Base-by-base conservation (phyloP, 2,888 invertebrate genomes). In the Steinernema scapterisci region DNA sequence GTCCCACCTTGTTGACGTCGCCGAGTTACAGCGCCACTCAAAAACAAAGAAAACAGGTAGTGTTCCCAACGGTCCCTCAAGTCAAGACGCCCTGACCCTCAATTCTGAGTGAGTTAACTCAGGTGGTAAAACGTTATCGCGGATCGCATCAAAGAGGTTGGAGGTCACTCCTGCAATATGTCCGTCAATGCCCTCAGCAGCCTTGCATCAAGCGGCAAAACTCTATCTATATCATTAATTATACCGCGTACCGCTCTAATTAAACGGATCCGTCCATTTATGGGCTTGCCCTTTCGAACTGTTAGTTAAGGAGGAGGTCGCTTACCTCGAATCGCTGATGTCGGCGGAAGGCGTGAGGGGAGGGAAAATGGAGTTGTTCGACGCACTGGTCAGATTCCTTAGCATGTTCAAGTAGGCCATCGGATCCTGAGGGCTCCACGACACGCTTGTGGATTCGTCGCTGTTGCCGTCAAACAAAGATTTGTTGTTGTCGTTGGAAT, bases 111-210 rank as follows among this genome's bases (percentile, higher is more conserved):
- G 63, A 63, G 63, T 63, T 63, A 63, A 31, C 63, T 16, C 63
- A 63, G 63, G 63, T 63, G 63, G 63, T 63, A 63, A 63, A 63
- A 27, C 63, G 63, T 63, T 63, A 63, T 63, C 63, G 63, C 63
- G 27, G 6, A 31, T 25, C 63, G 63, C 63, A 63, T 63, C 63
- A 63, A 63, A 63, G 63, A 63, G 63, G 63, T 31, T 63, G 63
- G 63, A 63, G 63, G 63, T 63, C 63, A 63, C 63, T 63, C 63
- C 63, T 63, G 31, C 31, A 54, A 54, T 54, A 54, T 21, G 54
- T 54, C 54, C 16, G 54, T 25, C 54, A 25, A 25, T 54, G 54
- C 54, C 54, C 54, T 54, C 54, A 54, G 54, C 16, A 63, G 63
- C 63, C 63, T 63, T 31, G 25, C 25, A 63, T 63, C 63, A 63